A percentile compares a stretch with the other conserved stretches of the same genome.
These are phyloP conservation scores for Micronisus gabar DNA, from an alignment of 2,113 vertebrate species.

Conservation along the genomic window DNA sequence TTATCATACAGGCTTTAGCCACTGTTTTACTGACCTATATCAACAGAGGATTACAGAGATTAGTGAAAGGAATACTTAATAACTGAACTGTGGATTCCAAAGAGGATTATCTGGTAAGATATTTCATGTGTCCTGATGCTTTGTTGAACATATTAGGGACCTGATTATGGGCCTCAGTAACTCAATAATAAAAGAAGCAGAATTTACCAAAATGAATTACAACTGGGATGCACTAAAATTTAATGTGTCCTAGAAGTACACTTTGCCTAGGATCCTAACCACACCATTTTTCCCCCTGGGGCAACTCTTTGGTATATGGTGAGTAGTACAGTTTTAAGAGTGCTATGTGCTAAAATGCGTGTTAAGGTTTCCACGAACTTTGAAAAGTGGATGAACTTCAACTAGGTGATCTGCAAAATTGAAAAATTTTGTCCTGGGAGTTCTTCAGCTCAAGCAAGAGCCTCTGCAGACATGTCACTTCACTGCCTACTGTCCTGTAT, in stretches of 20 bases:
- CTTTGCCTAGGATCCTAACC: not conserved
- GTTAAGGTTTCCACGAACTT: not conserved
- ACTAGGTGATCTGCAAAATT: not conserved
- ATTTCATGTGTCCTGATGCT: slow-evolving; percentile 56
- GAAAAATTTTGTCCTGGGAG: not conserved
- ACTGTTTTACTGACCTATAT: slow-evolving; percentile 66
- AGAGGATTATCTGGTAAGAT: slow-evolving; percentile 65
- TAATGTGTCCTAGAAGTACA: not conserved
- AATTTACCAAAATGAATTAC: not conserved
- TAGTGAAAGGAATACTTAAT: slow-evolving; percentile 67
- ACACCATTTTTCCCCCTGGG: not conserved
- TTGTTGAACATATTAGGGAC: slow-evolving; percentile 48
- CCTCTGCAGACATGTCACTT: not conserved
- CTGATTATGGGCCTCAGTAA: slow-evolving; percentile 34
- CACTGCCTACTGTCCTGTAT: not conserved
- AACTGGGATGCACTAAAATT: not conserved
- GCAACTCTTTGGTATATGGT: not conserved
- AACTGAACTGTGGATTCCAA: slow-evolving; percentile 64
- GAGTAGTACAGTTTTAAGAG: not conserved
- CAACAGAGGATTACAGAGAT: slow-evolving; percentile 64
- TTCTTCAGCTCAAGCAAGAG: not conserved
- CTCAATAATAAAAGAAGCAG: not conserved
- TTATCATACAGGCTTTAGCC: slow-evolving; percentile 39
- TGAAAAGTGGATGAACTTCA: not conserved
- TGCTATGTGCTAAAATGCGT: fast-evolving